Percentiles rank a stretch among this genome's conserved stretches.
Evolutionary conservation across 2,888 invertebrate genomes (phyloP).

Genomic region (Phortica okadai): DNA sequence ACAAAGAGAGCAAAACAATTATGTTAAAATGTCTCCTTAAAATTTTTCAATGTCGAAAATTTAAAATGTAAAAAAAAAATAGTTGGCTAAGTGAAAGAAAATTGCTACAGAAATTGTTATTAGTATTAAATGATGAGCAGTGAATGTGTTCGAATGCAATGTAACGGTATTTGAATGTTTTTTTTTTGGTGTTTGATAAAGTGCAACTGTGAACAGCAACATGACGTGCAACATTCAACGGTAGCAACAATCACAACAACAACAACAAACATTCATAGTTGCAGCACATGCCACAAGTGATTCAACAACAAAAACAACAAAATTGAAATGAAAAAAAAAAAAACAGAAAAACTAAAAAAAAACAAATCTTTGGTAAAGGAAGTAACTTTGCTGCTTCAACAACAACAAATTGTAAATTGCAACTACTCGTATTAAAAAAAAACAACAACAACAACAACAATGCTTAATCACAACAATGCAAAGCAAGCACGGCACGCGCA

Average conservation of each 20-base stretch:
- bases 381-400: constrained; percentile 2
- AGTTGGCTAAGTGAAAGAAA: neutral
- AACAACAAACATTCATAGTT: neutral
- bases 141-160: constrained; percentile 3
- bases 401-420: constrained; percentile 25
- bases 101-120: constrained; percentile 13
- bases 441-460: constrained; percentile 12
- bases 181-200: neutral
- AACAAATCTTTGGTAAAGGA: neutral
- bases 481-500: constrained; percentile 27
- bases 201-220: constrained; percentile 25
- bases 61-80: neutral
- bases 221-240: constrained; percentile 29
- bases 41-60: neutral
- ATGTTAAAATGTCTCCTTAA: neutral
- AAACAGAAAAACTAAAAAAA: neutral
- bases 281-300: constrained; percentile 1
- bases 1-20: no score
- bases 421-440: neutral
- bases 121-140: constrained; percentile 7
- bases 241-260: constrained; percentile 11
- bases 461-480: constrained; percentile 1
- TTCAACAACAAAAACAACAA: neutral
- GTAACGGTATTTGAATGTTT: neutral
- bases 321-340: neutral